Percentiles rank a stretch among this genome's conserved stretches.
phyloP scores from a whole-genome alignment of 2,888 invertebrate genomes.

The Spilarctia lutea region DNA sequence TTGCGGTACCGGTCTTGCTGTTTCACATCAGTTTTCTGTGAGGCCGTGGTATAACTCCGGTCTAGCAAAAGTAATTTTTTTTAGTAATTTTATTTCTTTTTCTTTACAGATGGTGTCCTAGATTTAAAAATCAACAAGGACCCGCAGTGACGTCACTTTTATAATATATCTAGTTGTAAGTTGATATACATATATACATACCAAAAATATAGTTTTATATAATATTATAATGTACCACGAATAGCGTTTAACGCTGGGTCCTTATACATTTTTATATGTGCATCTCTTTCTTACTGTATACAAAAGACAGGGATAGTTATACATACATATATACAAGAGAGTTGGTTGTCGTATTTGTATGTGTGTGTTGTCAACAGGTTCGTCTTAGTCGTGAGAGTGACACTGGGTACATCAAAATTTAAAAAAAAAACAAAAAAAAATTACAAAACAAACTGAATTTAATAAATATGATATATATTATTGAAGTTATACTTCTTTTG shows the following conservation, averaged over 20 bases:
- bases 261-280: background rate
- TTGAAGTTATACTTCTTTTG: too few species aligned
- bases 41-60: too few species aligned
- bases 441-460: too few species aligned
- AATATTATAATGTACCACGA: constrained; percentile 8
- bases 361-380: too few species aligned
- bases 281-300: background rate
- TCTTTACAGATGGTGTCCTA: constrained; percentile 74
- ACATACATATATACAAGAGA: background rate
- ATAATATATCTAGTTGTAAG: constrained; percentile 11
- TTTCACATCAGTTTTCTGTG: too few species aligned
- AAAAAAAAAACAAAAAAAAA: too few species aligned
- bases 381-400: too few species aligned
- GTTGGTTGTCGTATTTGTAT: too few species aligned
- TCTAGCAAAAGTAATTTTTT: too few species aligned
- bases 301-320: background rate
- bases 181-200: constrained; percentile 44
- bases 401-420: too few species aligned
- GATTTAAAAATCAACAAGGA: constrained; percentile 80
- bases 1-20: too few species aligned
- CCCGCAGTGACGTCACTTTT: constrained; percentile 63
- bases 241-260: background rate
- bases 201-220: constrained; percentile 55
- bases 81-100: background rate
- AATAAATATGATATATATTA: too few species aligned